Conservation (phyloP, 2,888 invertebrate genomes). For the Rhamphomyia laevipes region DNA sequence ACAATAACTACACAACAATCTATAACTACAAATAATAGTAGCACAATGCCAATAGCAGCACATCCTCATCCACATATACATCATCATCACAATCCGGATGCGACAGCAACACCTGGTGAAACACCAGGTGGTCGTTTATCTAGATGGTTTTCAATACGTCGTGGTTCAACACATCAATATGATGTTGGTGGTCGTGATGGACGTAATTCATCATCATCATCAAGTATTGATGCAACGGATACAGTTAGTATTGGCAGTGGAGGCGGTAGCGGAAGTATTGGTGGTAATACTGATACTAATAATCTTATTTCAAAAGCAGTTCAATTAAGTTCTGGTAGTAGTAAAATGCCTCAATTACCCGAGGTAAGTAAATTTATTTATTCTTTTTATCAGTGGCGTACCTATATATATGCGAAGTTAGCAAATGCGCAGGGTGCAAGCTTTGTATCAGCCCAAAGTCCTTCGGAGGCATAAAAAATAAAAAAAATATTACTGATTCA, state of each 20-base stretch:
- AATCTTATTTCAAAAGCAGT: no score
- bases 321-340: no score
- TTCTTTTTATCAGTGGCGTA: not conserved
- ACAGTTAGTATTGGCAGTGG: conserved; percentile 15
- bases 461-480: no score
- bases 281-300: not conserved
- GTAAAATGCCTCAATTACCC: conserved; percentile 68
- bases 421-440: no score
- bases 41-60: conserved; percentile 20
- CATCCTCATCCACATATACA: conserved; percentile 15
- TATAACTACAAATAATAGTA: no score
- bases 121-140: conserved; percentile 60
- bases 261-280: conserved; percentile 14
- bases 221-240: conserved; percentile 32
- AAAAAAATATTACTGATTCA: no score
- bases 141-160: conserved; percentile 79
- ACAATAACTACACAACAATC: not conserved
- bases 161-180: conserved; percentile 73
- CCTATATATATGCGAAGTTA: no score
- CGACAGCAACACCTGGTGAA: conserved; percentile 49
- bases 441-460: no score
- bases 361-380: conserved; percentile 45
- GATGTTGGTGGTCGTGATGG: conserved; percentile 48
- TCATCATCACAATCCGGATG: conserved; percentile 25
- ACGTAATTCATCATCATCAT: conserved; percentile 28